Evolutionary conservation across 2,797 vertebrate species (phyloP).

Genomic region (Chromobotia macracanthus): DNA sequence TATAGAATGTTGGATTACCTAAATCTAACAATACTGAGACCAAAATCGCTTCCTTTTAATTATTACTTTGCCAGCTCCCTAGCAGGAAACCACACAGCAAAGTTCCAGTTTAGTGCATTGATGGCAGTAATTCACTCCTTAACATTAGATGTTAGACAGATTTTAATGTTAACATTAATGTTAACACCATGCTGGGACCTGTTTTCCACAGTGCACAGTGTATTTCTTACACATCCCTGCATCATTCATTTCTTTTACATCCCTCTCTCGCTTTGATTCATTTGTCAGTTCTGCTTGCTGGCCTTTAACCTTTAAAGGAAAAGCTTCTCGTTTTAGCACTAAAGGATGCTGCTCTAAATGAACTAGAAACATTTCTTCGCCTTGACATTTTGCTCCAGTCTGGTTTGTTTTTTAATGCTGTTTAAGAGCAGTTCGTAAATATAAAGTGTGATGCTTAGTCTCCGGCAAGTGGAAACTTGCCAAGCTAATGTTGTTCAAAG

Average conservation of each 20-base stretch:
- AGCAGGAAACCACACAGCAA: too few relatives aligned
- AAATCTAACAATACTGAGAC: too few relatives aligned
- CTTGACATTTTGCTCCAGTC: neutral
- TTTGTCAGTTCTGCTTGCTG: neutral
- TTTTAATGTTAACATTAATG: neutral
- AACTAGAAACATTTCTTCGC: neutral
- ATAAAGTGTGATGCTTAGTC: too few relatives aligned
- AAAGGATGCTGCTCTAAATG: neutral
- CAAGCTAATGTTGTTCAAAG: neutral
- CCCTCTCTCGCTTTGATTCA: neutral
- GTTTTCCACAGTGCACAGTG: neutral
- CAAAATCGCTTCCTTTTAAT: too few relatives aligned
- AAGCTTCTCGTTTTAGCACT: neutral
- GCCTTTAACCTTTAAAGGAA: slow-evolving; percentile 22
- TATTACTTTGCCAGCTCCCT: too few relatives aligned
- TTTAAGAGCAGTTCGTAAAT: too few relatives aligned
- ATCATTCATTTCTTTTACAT: slow-evolving; percentile 1
- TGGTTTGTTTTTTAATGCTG: too few relatives aligned
- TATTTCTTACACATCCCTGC: neutral
- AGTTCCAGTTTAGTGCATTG: too few relatives aligned
- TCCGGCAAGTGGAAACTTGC: neutral
- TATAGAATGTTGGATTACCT: too few relatives aligned
- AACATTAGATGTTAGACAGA: neutral
- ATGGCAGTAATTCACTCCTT: neutral
- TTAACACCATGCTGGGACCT: too few relatives aligned